Evolutionary conservation across 2,888 invertebrate genomes (phyloP).

Genomic region (Dexiosoma caninum): DNA sequence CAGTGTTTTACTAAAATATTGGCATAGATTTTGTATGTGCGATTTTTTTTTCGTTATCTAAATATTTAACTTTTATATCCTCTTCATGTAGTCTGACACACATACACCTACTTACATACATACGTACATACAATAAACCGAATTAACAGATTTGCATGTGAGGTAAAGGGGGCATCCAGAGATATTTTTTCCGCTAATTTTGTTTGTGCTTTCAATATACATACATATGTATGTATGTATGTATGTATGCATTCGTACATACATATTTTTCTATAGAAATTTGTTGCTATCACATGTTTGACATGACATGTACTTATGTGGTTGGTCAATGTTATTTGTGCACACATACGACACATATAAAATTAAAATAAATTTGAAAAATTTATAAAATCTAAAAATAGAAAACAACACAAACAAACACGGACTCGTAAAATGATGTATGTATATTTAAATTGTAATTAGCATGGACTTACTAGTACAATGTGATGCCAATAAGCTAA

Average conservation of each 20-base stretch:
- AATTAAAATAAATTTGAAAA: slow-evolving; percentile 48
- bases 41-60: slow-evolving; percentile 17
- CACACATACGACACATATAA: slow-evolving; percentile 39
- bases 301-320: slow-evolving; percentile 61
- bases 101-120: not conserved
- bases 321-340: slow-evolving; percentile 58
- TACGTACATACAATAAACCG: not conserved
- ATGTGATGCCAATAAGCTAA: too few species aligned
- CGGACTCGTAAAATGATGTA: not conserved
- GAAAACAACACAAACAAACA: not conserved
- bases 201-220: slow-evolving; percentile 24
- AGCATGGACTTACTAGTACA: slow-evolving; percentile 30
- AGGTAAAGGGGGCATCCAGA: not conserved
- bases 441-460: slow-evolving; percentile 27
- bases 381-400: slow-evolving; percentile 39
- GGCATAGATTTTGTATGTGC: slow-evolving; percentile 44
- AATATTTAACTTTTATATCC: slow-evolving; percentile 37
- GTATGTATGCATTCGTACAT: too few species aligned
- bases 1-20: slow-evolving; percentile 46
- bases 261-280: slow-evolving; percentile 13
- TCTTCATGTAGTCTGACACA: slow-evolving; percentile 2
- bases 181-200: slow-evolving; percentile 30
- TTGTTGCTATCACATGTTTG: slow-evolving; percentile 53
- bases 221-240: too few species aligned
- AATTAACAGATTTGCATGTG: not conserved